A percentile compares a stretch with the other conserved stretches of the same genome.
These are phyloP conservation scores for Capromys pilorides DNA, from an alignment of 2,797 vertebrate genomes.

Conservation along the genomic window DNA sequence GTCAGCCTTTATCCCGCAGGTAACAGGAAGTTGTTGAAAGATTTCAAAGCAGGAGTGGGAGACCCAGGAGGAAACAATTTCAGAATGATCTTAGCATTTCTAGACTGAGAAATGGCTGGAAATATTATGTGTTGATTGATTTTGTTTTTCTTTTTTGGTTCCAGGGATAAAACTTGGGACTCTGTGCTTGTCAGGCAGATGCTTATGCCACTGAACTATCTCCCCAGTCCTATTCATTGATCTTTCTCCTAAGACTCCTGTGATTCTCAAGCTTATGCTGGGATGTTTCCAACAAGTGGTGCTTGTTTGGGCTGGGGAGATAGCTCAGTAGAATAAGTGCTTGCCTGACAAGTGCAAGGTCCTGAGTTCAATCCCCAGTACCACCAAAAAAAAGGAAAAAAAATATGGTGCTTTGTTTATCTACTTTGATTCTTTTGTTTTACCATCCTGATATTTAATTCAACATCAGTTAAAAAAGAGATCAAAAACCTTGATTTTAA, in stretches of 20 bases:
- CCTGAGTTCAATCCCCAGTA: too few species aligned
- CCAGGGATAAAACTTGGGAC: too few species aligned
- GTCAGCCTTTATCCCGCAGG: background rate
- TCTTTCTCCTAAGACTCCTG: background rate
- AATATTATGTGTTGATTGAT: background rate
- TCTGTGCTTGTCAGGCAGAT: too few species aligned
- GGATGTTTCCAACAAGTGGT: background rate
- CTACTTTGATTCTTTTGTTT: slow-evolving; percentile 39
- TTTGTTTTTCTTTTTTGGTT: too few species aligned
- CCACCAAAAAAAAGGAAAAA: too few species aligned
- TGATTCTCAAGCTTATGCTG: background rate
- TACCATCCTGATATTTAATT: slow-evolving; percentile 15
- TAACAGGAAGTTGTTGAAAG: background rate
- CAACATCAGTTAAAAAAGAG: slow-evolving; percentile 1
- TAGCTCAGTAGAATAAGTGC: too few species aligned
- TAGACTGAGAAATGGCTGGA: background rate
- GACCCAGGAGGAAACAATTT: background rate
- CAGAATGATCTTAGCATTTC: slow-evolving; percentile 27
- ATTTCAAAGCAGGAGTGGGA: slow-evolving; percentile 17
- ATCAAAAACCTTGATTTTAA: slow-evolving; percentile 39
- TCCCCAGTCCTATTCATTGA: too few species aligned
- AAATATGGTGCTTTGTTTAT: background rate
- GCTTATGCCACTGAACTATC: too few species aligned
- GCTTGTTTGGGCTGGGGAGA: background rate
- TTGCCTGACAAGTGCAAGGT: too few species aligned